A percentile compares a stretch with the other conserved stretches of the same genome.
Evolutionary conservation across 2,797 vertebrate genomes (phyloP).

Genomic region (Argya squamiceps): DNA sequence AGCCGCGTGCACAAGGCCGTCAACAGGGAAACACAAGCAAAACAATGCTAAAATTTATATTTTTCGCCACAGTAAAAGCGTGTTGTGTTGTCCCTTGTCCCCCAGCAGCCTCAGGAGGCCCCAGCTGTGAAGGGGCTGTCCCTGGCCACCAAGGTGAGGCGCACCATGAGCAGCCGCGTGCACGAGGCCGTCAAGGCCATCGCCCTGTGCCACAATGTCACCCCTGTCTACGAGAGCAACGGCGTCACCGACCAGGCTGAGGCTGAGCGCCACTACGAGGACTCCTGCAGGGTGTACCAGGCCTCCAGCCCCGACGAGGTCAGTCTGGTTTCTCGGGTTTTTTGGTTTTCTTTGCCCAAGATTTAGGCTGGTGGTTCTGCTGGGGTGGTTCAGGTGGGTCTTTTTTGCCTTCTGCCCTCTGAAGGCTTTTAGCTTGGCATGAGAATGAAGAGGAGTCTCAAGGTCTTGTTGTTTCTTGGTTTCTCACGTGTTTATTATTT

Average conservation of each 20-base stretch:
- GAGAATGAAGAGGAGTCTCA: too few relatives aligned
- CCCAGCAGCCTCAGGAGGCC: constrained; percentile 71
- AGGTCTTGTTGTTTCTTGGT: too few relatives aligned
- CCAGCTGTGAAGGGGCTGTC: constrained; percentile 84
- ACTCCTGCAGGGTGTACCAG: constrained; percentile 96
- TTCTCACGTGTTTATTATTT: too few relatives aligned
- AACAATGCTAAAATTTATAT: too few relatives aligned
- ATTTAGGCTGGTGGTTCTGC: too few relatives aligned
- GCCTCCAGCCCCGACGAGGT: constrained; percentile 98
- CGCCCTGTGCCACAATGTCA: constrained; percentile 96
- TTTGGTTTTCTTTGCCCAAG: too few relatives aligned
- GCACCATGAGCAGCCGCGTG: constrained; percentile 94
- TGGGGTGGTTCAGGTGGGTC: too few relatives aligned
- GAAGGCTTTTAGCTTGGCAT: too few relatives aligned
- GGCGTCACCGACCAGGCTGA: constrained; percentile 96
- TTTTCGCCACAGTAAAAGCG: accelerated
- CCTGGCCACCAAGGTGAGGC: constrained; percentile 90
- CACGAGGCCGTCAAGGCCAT: constrained; percentile 97
- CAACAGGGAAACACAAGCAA: constrained; percentile 56
- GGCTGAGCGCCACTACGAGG: constrained; percentile 95
- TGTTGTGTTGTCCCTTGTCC: neutral
- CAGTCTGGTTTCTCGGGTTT: neutral
- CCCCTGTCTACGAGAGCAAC: constrained; percentile 92
- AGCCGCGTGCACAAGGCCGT: constrained; percentile 95
- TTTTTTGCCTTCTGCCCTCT: too few relatives aligned